Conservation (phyloP, 2,113 vertebrate genomes). For the Syngnathoides biaculeatus region DNA sequence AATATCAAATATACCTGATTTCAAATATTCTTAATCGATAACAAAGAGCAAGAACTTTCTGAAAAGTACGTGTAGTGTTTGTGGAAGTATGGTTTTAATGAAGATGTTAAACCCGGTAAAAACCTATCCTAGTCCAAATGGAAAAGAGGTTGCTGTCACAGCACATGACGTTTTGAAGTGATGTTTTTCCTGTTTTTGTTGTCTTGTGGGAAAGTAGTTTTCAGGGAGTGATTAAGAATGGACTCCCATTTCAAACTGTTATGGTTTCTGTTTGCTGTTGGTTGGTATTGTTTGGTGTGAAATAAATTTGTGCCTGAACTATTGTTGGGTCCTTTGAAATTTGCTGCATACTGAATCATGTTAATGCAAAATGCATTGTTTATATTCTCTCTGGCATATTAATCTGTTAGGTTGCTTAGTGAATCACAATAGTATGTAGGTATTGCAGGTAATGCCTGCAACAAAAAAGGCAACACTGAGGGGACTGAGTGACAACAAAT, state of each 20-base stretch:
- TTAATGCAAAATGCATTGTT: too few relatives aligned
- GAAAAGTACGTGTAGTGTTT: too few relatives aligned
- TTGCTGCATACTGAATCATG: too few relatives aligned
- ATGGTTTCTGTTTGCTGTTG: neutral
- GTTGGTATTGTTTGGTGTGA: neutral
- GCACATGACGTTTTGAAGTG: neutral
- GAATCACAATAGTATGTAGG: conserved; percentile 14
- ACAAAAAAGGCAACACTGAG: conserved; percentile 2
- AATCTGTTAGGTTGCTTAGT: neutral
- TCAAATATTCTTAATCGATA: too few relatives aligned
- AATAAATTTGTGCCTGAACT: neutral
- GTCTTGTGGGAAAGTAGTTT: neutral
- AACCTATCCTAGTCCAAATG: neutral
- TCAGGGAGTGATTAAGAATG: neutral
- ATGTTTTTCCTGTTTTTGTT: neutral
- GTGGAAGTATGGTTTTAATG: neutral
- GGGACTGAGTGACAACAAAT: neutral
- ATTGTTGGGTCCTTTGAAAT: neutral
- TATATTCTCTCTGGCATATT: neutral
- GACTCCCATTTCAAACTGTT: neutral
- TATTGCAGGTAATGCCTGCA: conserved; percentile 1
- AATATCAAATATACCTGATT: too few relatives aligned
- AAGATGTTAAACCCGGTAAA: neutral
- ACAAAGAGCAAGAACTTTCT: neutral
- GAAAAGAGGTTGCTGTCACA: neutral